phyloP scores from a whole-genome alignment of 2,797 vertebrate species.

The Leptatherina wallacei region DNA sequence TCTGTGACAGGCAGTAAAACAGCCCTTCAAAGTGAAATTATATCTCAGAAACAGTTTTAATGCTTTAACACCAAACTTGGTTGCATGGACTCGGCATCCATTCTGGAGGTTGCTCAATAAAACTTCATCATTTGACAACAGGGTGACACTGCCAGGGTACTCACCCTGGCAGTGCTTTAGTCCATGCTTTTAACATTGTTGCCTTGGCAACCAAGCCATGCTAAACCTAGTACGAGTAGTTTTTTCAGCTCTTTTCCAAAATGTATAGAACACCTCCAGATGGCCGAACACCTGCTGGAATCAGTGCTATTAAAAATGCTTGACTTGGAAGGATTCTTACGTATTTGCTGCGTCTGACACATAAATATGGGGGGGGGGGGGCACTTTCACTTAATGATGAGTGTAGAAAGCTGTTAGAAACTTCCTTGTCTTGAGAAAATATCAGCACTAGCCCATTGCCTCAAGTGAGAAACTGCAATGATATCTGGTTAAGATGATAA shows the following conservation, averaged over 20 bases:
- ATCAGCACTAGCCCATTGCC: conserved; percentile 17
- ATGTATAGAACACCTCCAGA: conserved; percentile 1
- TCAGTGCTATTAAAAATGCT: neutral
- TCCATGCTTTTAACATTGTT: neutral
- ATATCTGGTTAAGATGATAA: conserved; percentile 61
- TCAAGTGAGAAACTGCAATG: conserved; percentile 42
- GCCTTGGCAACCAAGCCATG: neutral
- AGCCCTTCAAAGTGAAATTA: neutral
- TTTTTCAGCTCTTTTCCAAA: conserved; percentile 5
- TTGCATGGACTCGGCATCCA: neutral
- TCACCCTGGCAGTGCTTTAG: neutral
- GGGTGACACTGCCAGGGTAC: neutral
- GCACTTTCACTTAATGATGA: conserved; percentile 3
- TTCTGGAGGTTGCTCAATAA: neutral
- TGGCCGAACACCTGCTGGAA: neutral
- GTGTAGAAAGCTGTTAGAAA: neutral
- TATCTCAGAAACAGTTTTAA: conserved; percentile 3
- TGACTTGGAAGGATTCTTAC: neutral
- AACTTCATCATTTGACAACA: conserved; percentile 12
- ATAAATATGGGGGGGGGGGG: too few species aligned
- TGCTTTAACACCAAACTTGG: neutral
- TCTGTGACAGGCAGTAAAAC: neutral
- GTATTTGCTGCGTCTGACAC: neutral
- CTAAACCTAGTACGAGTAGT: neutral
- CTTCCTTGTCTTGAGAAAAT: conserved; percentile 4